These are phyloP conservation scores for Peromyscus aztecus DNA, from an alignment of 2,797 vertebrate genomes.

Conservation along the genomic window DNA sequence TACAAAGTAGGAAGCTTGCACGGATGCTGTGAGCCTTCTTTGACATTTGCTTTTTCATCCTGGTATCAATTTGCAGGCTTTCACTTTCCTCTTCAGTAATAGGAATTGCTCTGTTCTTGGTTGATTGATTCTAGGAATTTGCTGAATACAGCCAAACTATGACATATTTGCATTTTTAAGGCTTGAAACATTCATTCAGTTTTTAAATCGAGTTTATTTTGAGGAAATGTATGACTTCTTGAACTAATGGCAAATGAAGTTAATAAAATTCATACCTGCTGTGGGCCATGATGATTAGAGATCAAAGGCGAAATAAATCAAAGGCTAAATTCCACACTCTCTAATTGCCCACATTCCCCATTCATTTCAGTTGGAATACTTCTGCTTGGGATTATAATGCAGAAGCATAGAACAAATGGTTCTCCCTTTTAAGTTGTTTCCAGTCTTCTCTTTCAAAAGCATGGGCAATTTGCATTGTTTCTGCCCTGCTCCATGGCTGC, in stretches of 20 bases:
- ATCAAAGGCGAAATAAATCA: conserved; percentile 78
- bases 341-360: conserved; percentile 63
- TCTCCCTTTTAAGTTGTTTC: conserved; percentile 9
- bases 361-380: conserved; percentile 47
- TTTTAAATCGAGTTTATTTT: conserved; percentile 81
- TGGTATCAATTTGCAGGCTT: conserved; percentile 73
- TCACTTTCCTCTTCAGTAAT: conserved; percentile 62
- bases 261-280: conserved; percentile 83
- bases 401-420: neutral
- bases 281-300: conserved; percentile 72
- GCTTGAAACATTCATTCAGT: conserved; percentile 65
- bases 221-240: conserved; percentile 75
- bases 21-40: neutral
- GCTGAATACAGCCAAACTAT: conserved; percentile 74
- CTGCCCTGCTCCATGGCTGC: neutral
- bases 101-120: conserved; percentile 63
- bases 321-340: conserved; percentile 63
- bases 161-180: conserved; percentile 81
- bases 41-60: conserved; percentile 61
- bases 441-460: neutral
- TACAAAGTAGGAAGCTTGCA: neutral
- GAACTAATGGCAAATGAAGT: conserved; percentile 80
- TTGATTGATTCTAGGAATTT: conserved; percentile 80
- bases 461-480: neutral
- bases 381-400: conserved; percentile 41